phyloP scores from a whole-genome alignment of 2,797 vertebrate species.

The Heliangelus exortis region DNA sequence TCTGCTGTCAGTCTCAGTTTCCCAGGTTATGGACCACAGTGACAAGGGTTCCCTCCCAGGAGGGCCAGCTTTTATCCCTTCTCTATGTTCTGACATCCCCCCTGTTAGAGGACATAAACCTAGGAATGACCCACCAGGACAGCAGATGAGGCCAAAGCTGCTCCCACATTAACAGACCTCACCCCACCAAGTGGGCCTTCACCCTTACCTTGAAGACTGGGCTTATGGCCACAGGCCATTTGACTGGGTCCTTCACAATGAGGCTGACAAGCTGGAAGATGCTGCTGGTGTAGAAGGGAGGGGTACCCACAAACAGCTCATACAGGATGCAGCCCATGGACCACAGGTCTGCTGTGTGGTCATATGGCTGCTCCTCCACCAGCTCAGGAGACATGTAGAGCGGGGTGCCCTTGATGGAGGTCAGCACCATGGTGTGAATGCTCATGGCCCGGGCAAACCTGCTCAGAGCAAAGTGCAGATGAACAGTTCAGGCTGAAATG shows the following conservation, averaged over 20 bases:
- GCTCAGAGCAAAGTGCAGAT: background rate
- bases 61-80: background rate
- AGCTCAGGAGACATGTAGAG: conserved; percentile 98
- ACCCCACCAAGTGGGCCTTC: background rate
- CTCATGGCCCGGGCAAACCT: conserved; percentile 98
- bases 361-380: conserved; percentile 93
- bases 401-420: conserved; percentile 96
- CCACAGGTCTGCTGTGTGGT: conserved; percentile 96
- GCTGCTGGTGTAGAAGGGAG: conserved; percentile 96
- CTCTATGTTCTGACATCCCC: background rate
- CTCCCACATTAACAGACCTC: background rate
- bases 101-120: background rate
- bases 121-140: background rate
- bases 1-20: background rate
- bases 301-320: conserved; percentile 92
- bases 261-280: conserved; percentile 94
- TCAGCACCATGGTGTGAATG: conserved; percentile 94
- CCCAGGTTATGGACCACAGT: background rate
- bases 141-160: background rate
- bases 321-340: conserved; percentile 97
- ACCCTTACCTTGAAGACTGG: conserved; percentile 85
- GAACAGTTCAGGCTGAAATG: background rate
- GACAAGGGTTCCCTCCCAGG: background rate
- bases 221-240: conserved; percentile 90
- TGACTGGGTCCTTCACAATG: conserved; percentile 88